A percentile compares a stretch with the other conserved stretches of the same genome.
Evolutionary conservation across 2,888 invertebrate species (phyloP).

Genomic region (Eudasyphora cyanicolor): DNA sequence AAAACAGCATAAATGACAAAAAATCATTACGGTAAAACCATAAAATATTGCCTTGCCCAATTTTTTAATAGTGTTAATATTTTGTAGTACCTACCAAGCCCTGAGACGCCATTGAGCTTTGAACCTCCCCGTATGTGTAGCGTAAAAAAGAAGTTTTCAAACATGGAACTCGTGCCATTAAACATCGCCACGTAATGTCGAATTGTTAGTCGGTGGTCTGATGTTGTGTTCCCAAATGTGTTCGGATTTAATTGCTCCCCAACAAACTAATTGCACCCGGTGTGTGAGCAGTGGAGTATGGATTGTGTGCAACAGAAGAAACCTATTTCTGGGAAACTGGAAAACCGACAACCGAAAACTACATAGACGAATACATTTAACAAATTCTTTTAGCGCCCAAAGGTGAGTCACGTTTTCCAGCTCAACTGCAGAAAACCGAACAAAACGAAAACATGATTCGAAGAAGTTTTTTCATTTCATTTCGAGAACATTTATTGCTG

Average conservation of each 20-base stretch:
- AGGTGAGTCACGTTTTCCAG: constrained; percentile 60
- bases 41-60: too few relatives aligned
- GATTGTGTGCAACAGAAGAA: not conserved
- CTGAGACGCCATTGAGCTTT: not conserved
- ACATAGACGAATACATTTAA: not conserved
- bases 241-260: constrained; percentile 12
- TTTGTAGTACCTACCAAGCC: too few relatives aligned
- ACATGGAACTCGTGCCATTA: constrained; percentile 5
- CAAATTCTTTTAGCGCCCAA: constrained; percentile 38
- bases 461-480: not conserved
- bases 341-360: not conserved
- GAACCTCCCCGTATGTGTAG: not conserved
- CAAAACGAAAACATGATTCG: not conserved
- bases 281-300: too few relatives aligned
- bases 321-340: not conserved
- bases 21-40: too few relatives aligned
- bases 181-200: not conserved
- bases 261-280: constrained; percentile 23
- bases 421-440: too few relatives aligned
- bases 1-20: too few relatives aligned
- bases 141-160: not conserved
- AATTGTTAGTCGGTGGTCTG: too few relatives aligned
- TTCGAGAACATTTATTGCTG: not conserved
- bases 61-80: too few relatives aligned
- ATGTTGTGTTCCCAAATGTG: constrained; percentile 1